Evolutionary conservation across 1,140 invertebrate species (phyloP).

Genomic region (Drosophila baimaii): DNA sequence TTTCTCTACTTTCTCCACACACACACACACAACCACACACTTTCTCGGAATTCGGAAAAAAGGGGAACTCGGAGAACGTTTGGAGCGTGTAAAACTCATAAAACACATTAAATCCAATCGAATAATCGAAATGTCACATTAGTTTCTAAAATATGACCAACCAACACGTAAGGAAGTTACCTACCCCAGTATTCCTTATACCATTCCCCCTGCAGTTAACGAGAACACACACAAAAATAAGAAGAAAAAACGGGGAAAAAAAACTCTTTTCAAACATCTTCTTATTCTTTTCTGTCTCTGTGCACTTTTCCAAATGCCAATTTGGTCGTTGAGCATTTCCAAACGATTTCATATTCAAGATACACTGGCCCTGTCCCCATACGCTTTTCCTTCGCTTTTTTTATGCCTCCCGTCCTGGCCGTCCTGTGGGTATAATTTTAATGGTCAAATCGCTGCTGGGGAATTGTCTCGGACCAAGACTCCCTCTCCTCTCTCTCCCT

Average conservation of each 20-base stretch:
- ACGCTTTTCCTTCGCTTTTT: slow-evolving; percentile 51
- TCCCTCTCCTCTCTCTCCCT: slow-evolving; percentile 1
- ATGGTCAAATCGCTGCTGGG: slow-evolving; percentile 79
- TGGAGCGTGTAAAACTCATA: slow-evolving; percentile 81
- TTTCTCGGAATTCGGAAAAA: neutral
- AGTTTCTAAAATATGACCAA: slow-evolving; percentile 83
- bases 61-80: slow-evolving; percentile 30
- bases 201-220: slow-evolving; percentile 43
- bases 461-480: slow-evolving; percentile 51
- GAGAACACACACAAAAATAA: slow-evolving; percentile 60
- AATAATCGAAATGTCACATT: slow-evolving; percentile 84
- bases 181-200: neutral
- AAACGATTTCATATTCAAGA: slow-evolving; percentile 78
- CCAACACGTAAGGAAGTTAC: slow-evolving; percentile 69
- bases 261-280: slow-evolving; percentile 72
- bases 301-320: slow-evolving; percentile 65
- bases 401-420: slow-evolving; percentile 63
- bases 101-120: slow-evolving; percentile 84
- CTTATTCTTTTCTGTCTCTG: slow-evolving; percentile 36
- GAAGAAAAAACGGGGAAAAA: slow-evolving; percentile 3
- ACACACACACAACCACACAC: slow-evolving; percentile 4
- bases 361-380: slow-evolving; percentile 8
- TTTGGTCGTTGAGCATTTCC: slow-evolving; percentile 57
- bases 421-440: slow-evolving; percentile 84
- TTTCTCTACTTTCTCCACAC: slow-evolving; percentile 13